Conservation (phyloP, 2,113 vertebrate species). For the Semicossyphus pulcher region DNA sequence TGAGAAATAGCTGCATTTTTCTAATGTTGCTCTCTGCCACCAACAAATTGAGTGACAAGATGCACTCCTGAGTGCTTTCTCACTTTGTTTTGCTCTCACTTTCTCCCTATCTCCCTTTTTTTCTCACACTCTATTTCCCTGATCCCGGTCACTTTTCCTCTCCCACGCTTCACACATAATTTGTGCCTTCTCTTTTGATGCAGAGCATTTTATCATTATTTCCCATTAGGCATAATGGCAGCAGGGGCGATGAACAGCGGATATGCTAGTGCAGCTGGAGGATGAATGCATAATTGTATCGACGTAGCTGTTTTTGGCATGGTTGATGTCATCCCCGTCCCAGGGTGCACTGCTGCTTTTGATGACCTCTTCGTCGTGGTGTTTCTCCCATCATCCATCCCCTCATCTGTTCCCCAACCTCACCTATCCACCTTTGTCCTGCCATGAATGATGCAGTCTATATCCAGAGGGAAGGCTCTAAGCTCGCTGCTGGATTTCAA, state of each 20-base stretch:
- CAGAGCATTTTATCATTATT: slow-evolving; percentile 64
- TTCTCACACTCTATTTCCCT: slow-evolving; percentile 58
- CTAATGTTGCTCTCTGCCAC: slow-evolving; percentile 48
- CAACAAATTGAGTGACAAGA: slow-evolving; percentile 66
- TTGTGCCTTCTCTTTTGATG: slow-evolving; percentile 61
- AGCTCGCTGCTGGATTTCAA: slow-evolving; percentile 43
- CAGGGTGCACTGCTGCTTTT: slow-evolving; percentile 2
- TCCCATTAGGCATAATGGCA: slow-evolving; percentile 67
- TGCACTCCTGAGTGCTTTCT: slow-evolving; percentile 66
- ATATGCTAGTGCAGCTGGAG: slow-evolving; percentile 28
- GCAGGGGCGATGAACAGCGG: slow-evolving; percentile 18
- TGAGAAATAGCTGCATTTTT: slow-evolving; percentile 59
- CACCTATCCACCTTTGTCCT: slow-evolving; percentile 29
- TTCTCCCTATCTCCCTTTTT: slow-evolving; percentile 39
- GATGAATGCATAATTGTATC: slow-evolving; percentile 39
- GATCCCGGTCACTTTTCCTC: slow-evolving; percentile 54
- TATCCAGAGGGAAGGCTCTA: slow-evolving; percentile 2
- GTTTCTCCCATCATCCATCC: neutral
- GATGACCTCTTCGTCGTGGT: slow-evolving; percentile 19
- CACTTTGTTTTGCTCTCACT: slow-evolving; percentile 63
- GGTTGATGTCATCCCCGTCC: slow-evolving; percentile 22
- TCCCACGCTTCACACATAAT: slow-evolving; percentile 65
- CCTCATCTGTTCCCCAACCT: slow-evolving; percentile 3
- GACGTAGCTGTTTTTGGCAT: slow-evolving; percentile 32
- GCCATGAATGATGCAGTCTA: slow-evolving; percentile 15